phyloP scores from a whole-genome alignment of 2,888 invertebrate species.

The Leptopilina myrica region DNA sequence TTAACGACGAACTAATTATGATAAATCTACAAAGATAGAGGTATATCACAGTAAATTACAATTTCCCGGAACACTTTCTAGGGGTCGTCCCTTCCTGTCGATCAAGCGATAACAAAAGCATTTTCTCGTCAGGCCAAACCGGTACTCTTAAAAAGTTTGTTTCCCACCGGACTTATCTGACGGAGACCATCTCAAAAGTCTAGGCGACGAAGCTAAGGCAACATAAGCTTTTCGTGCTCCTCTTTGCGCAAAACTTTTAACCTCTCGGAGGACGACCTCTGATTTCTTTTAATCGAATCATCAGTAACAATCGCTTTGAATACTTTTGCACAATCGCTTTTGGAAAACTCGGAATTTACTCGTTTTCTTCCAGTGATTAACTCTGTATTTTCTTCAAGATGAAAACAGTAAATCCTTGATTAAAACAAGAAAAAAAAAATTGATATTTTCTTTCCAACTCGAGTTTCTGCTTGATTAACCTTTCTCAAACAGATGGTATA shows the following conservation, averaged over 20 bases:
- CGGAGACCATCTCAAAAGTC: conserved; percentile 59
- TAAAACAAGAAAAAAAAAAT: conserved; percentile 19
- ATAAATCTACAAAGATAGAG: conserved; percentile 22
- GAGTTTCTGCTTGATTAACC: conserved; percentile 25
- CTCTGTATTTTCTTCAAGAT: conserved; percentile 5
- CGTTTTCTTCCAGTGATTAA: conserved; percentile 24
- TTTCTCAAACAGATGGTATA: conserved; percentile 25
- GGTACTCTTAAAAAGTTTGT: conserved; percentile 65
- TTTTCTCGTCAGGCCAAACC: conserved; percentile 46
- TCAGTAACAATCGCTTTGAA: conserved; percentile 37
- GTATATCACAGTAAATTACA: conserved; percentile 36
- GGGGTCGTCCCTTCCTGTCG: conserved; percentile 49
- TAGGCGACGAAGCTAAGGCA: conserved; percentile 56
- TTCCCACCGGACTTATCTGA: conserved; percentile 65
- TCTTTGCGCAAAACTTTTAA: conserved; percentile 52
- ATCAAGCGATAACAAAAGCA: conserved; percentile 57
- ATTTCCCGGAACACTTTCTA: conserved; percentile 36
- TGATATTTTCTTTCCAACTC: conserved; percentile 14
- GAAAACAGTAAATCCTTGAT: conserved; percentile 13
- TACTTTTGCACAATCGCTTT: conserved; percentile 7
- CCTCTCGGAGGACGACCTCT: conserved; percentile 57
- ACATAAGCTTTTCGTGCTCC: conserved; percentile 57
- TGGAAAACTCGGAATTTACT: not conserved
- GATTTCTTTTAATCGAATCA: conserved; percentile 57
- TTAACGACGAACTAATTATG: conserved; percentile 38